Percentiles rank a stretch among this genome's conserved stretches.
Evolutionary conservation across 1,140 invertebrate genomes (phyloP).

Genomic region (Sinonovacula constricta): DNA sequence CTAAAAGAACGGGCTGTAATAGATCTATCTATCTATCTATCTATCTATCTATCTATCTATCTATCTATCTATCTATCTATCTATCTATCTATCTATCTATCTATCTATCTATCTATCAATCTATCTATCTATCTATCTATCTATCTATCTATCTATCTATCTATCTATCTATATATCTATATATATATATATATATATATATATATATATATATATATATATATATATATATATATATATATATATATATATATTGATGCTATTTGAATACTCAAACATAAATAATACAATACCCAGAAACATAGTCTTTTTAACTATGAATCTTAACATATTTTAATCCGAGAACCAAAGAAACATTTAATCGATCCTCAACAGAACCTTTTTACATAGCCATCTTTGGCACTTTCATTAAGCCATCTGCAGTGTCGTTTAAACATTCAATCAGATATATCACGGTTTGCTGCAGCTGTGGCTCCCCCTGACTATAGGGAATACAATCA

Average conservation of each 20-base stretch:
- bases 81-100: not conserved
- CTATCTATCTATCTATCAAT: not conserved
- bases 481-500: constrained; percentile 4
- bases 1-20: not conserved
- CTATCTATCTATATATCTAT: not conserved
- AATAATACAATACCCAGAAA: not conserved
- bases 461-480: constrained; percentile 18
- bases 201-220: not conserved
- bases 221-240: not conserved
- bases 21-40: not conserved
- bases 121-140: not conserved
- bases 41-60: not conserved
- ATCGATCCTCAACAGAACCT: not conserved
- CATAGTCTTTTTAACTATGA: not conserved
- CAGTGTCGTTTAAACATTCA: constrained; percentile 27
- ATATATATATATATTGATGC: not conserved
- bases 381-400: not conserved
- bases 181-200: not conserved
- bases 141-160: not conserved
- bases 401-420: constrained; percentile 7
- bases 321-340: not conserved
- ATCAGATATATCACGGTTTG: not conserved
- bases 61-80: not conserved
- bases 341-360: constrained; percentile 1
- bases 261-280: not conserved